Percentiles rank a stretch among this genome's conserved stretches.
Evolutionary conservation across 35 echinoderm and acorn worm genomes (phyloP).

Genomic region (Nesometra sesokonis): DNA sequence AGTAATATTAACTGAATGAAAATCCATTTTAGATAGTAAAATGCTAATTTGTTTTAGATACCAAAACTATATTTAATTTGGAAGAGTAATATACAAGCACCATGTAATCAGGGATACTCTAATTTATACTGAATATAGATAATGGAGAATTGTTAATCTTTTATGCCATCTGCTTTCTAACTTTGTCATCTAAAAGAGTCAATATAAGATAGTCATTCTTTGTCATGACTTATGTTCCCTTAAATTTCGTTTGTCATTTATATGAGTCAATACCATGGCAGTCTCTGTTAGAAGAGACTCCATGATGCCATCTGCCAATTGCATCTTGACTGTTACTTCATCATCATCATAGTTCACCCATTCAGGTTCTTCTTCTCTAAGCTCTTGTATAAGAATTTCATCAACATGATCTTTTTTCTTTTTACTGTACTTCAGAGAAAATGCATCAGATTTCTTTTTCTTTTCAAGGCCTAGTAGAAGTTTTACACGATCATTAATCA

Average conservation of each 20-base stretch:
- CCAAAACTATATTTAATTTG: not conserved
- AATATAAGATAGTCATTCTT: not conserved
- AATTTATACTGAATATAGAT: not conserved
- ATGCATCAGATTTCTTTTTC: slow-evolving; percentile 11
- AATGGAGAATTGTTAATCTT: not conserved
- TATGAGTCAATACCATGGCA: slow-evolving; percentile 46
- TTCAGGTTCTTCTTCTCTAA: slow-evolving; percentile 88
- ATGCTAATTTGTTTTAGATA: too few species aligned
- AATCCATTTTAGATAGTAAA: too few species aligned
- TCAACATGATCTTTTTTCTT: slow-evolving; percentile 98
- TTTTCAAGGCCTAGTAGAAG: slow-evolving; percentile 20
- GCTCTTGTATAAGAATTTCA: slow-evolving; percentile 83
- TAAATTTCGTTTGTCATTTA: slow-evolving; percentile 47
- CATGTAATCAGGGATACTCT: not conserved
- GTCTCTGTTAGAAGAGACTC: slow-evolving; percentile 78
- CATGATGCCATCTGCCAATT: slow-evolving; percentile 83
- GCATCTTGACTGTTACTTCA: slow-evolving; percentile 94
- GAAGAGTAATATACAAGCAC: not conserved
- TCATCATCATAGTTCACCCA: slow-evolving; percentile 99
- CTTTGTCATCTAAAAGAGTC: too few species aligned
- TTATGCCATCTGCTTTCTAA: too few species aligned
- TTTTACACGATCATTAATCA: slow-evolving; percentile 34
- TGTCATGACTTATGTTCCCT: slow-evolving; percentile 1
- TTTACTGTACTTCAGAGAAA: slow-evolving; percentile 33
- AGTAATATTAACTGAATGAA: too few species aligned